phyloP scores from a whole-genome alignment of 2,113 vertebrate genomes.

The Candoia aspera region DNA sequence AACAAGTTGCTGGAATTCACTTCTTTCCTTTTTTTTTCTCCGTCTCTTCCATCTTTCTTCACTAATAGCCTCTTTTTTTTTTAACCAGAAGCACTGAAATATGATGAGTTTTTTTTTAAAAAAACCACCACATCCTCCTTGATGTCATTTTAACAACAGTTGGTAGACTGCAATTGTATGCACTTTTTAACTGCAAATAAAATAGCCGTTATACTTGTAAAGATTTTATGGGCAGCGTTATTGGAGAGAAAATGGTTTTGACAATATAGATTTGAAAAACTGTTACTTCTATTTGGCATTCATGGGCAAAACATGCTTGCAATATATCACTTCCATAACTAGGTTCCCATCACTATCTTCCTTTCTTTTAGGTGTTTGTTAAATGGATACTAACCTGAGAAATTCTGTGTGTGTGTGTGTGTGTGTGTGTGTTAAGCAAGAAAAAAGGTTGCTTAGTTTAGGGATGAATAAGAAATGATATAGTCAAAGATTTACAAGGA shows the following conservation, averaged over 20 bases:
- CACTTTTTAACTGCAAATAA: conserved; percentile 72
- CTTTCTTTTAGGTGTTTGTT: conserved; percentile 43
- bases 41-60: conserved; percentile 26
- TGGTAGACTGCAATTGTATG: conserved; percentile 66
- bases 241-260: conserved; percentile 67
- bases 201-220: conserved; percentile 73
- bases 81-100: conserved; percentile 44
- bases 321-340: conserved; percentile 61
- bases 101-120: conserved; percentile 31
- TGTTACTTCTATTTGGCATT: conserved; percentile 67
- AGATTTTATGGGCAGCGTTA: conserved; percentile 68
- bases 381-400: conserved; percentile 17
- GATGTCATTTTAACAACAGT: conserved; percentile 66
- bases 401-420: not conserved
- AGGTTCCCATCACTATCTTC: conserved; percentile 49
- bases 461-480: not conserved
- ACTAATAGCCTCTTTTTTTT: conserved; percentile 20
- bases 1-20: not conserved
- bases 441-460: not conserved
- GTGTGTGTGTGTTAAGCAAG: not conserved
- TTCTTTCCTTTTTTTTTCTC: not conserved
- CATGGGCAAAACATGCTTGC: conserved; percentile 49
- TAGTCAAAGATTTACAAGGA: not conserved
- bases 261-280: conserved; percentile 69
- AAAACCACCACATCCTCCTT: conserved; percentile 43